Evolutionary conservation across 2,797 vertebrate species (phyloP), one percentile per base, ranked within the genome.

Genomic region (Otus scops): DNA sequence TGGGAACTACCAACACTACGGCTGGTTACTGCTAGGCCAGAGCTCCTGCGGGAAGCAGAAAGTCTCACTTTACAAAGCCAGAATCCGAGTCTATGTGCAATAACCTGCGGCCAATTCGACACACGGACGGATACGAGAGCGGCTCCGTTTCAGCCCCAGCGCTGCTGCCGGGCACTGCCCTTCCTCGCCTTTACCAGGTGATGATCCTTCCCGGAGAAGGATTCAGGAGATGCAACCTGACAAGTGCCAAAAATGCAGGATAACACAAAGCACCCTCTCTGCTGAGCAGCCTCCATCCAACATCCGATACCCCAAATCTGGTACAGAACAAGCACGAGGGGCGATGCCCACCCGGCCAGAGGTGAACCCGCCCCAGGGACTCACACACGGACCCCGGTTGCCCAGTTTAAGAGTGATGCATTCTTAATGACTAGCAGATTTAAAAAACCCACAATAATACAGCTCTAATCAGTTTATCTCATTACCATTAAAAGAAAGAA

Each of bases 381-480:
- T 47, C 17, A 2, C 81, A 48, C 74, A 19, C 38, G 24, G 95
- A 95, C 57, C 94, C 87, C 65, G 53, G 80, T 41, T 92, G 64
- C 94, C 97, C 93, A 57, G 92, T 85, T 60, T 74, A 83, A 93
- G 93, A 95, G 93, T 24, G 39, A 97, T 90, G 94, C 89, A 92
- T 94, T 98, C 97, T 96, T 96, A 97, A 94, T 73, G 93, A 97
- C 92, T 61, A 96, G 97, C 89, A 97, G 97, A 97, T 97, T 97
- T 96, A 93, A 97, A 98, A 97, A 71, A 88, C 94, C 93, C 97
- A 97, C 97, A 98, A 94, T 21, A 56, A 24, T 7, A 16, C 39
- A 51, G 54, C 47, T 54, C 54, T 10, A 36, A 36, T 36, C 73
- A 59, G 77, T 43, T 89, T 57, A 82, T 51, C 60, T 81, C 39